Conservation (phyloP, 2,797 vertebrate genomes). For the Labeo calbasu region DNA sequence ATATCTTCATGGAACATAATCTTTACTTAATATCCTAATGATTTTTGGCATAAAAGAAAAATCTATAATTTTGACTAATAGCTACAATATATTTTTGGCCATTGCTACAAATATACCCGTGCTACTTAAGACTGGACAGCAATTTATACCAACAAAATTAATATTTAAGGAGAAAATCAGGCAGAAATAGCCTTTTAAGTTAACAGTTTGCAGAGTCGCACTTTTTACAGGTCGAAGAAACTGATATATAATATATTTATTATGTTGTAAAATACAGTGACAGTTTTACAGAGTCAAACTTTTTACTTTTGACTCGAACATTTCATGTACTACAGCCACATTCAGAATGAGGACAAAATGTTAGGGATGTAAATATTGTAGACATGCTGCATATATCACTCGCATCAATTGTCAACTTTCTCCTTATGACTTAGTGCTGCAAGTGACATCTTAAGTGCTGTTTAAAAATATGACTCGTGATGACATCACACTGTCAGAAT, state of each 20-base stretch:
- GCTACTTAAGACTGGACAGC: not conserved
- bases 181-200: not conserved
- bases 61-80: too few species aligned
- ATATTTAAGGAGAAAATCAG: not conserved
- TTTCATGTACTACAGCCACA: not conserved
- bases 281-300: not conserved
- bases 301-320: slow-evolving; percentile 31
- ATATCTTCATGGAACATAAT: too few species aligned
- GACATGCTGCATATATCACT: slow-evolving; percentile 22
- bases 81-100: too few species aligned
- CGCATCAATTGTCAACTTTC: not conserved
- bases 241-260: not conserved
- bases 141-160: not conserved
- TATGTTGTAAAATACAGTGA: not conserved
- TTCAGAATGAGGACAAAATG: not conserved
- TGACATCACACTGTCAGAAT: slow-evolving; percentile 16
- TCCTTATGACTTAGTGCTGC: slow-evolving; percentile 10
- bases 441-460: slow-evolving; percentile 39
- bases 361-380: not conserved
- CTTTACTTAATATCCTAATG: too few species aligned
- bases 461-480: slow-evolving; percentile 33
- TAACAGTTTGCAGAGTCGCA: not conserved
- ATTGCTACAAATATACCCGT: too few species aligned
- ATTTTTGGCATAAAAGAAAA: too few species aligned
- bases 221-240: not conserved